Percentiles rank a stretch among this genome's conserved stretches.
Conservation (phyloP, 2,797 vertebrate species). For the Avahi laniger region DNA sequence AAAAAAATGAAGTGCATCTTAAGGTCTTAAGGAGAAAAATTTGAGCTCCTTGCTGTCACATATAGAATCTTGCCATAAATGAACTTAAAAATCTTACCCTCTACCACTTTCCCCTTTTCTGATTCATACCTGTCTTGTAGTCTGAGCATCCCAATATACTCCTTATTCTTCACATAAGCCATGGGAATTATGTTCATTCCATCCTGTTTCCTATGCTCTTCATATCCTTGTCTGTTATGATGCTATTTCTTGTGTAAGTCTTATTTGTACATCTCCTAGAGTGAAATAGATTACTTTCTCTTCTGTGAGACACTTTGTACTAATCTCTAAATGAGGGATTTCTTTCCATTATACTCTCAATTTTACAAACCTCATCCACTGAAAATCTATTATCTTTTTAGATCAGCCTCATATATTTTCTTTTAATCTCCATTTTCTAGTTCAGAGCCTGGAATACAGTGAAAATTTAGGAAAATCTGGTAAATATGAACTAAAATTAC, state of each 20-base stretch:
- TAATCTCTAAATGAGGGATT: conserved; percentile 4
- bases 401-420: background rate
- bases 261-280: conserved; percentile 6
- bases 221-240: background rate
- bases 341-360: background rate
- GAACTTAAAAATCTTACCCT: background rate
- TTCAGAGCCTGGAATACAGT: background rate
- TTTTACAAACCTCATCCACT: background rate
- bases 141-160: background rate
- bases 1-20: background rate
- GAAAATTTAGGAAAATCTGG: background rate
- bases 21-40: background rate
- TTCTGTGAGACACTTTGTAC: background rate
- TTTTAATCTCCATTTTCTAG: background rate
- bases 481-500: background rate
- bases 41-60: background rate
- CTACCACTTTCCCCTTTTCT: background rate
- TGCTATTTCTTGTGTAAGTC: background rate
- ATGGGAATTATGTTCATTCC: background rate
- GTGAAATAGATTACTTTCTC: conserved; percentile 6
- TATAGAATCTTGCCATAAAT: background rate
- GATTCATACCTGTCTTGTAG: background rate
- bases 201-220: background rate
- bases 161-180: background rate
- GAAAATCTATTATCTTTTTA: background rate